phyloP scores from a whole-genome alignment of 1,140 invertebrate species.

The Thereuonema tuberculata region DNA sequence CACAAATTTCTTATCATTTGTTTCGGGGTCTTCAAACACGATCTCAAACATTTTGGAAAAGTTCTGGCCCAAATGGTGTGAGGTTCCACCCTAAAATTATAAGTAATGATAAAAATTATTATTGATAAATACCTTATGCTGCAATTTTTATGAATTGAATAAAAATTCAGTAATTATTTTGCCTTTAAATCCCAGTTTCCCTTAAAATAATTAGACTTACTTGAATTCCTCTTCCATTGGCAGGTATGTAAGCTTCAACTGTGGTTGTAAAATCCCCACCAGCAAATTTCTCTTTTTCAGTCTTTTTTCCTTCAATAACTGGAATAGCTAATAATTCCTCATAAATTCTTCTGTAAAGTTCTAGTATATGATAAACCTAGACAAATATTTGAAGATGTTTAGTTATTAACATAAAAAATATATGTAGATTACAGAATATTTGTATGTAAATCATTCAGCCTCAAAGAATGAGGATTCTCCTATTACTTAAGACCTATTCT shows the following conservation, averaged over 20 bases:
- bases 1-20: slow-evolving; percentile 74
- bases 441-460: no score
- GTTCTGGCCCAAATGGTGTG: slow-evolving; percentile 96
- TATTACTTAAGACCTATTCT: no score
- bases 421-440: no score
- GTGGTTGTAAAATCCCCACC: slow-evolving; percentile 96
- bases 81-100: slow-evolving; percentile 65
- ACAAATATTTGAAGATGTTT: no score
- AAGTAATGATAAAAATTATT: slow-evolving; percentile 2
- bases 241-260: slow-evolving; percentile 87
- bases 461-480: no score
- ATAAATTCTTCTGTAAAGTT: slow-evolving; percentile 79
- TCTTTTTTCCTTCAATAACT: slow-evolving; percentile 88
- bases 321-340: slow-evolving; percentile 87
- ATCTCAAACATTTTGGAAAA: slow-evolving; percentile 99
- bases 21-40: slow-evolving; percentile 80
- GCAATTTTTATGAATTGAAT: neutral
- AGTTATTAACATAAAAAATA: no score
- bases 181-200: no score
- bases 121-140: neutral
- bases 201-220: no score
- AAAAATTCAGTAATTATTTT: slow-evolving; percentile 3
- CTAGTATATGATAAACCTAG: slow-evolving; percentile 37
- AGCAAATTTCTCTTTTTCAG: slow-evolving; percentile 99
- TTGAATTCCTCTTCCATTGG: slow-evolving; percentile 89